Percentiles rank a stretch among this genome's conserved stretches.
Evolutionary conservation across 1,140 invertebrate species (phyloP).

Genomic region (Sycophila sp.): DNA sequence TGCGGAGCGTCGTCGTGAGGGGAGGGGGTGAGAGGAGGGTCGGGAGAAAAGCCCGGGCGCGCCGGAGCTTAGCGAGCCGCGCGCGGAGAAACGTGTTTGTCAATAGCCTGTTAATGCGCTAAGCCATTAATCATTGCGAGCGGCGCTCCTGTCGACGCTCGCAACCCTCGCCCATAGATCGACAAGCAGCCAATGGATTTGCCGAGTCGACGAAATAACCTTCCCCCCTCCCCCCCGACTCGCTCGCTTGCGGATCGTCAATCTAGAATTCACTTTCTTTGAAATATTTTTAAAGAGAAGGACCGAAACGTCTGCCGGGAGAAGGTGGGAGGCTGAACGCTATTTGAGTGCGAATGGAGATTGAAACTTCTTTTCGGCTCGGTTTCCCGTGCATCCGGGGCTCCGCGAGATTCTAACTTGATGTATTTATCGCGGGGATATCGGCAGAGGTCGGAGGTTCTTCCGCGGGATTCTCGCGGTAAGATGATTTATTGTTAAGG

Average conservation of each 20-base stretch:
- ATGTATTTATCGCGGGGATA: not conserved
- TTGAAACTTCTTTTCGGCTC: slow-evolving; percentile 21
- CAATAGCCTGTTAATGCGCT: slow-evolving; percentile 66
- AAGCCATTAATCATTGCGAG: slow-evolving; percentile 67
- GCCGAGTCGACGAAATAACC: slow-evolving; percentile 44
- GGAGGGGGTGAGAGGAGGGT: no score
- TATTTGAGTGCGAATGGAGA: slow-evolving; percentile 17
- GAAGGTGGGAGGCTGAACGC: not conserved
- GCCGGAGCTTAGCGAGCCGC: no score
- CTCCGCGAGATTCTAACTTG: not conserved
- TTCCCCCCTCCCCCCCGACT: slow-evolving; percentile 24
- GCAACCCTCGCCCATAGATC: slow-evolving; percentile 14
- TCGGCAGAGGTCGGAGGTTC: no score
- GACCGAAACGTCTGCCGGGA: not conserved
- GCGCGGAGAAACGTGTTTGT: slow-evolving; percentile 60
- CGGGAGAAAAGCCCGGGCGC: no score
- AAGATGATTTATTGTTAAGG: no score
- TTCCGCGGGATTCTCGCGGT: not conserved
- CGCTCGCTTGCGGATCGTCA: slow-evolving; percentile 21
- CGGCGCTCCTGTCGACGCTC: slow-evolving; percentile 32
- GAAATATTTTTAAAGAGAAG: slow-evolving; percentile 7
- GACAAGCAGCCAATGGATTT: slow-evolving; percentile 24
- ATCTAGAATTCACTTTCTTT: slow-evolving; percentile 34
- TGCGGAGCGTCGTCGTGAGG: no score
- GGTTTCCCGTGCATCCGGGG: not conserved